Base-by-base conservation (phyloP, 2,888 invertebrate species). In the Sarcophaga carnaria region DNA sequence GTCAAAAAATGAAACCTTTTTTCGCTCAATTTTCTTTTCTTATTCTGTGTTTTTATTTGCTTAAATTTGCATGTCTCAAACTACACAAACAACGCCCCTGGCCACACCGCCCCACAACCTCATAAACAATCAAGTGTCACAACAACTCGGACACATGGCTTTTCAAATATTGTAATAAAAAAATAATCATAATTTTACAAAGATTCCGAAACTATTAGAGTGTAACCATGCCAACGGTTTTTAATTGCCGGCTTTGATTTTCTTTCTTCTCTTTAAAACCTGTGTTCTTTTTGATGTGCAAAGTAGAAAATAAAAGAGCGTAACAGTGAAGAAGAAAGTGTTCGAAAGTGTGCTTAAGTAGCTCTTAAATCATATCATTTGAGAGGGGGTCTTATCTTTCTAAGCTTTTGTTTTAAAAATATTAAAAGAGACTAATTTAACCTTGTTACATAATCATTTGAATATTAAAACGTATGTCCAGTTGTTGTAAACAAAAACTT, bases 121-220 rank as follows among this genome's bases (percentile, higher is more conserved):
- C 37, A 37, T 37, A 37, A 37, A 10, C 37, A 37, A 37, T 37
- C 37, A 37, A 37, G 10, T 37, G 37, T 37, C 37, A 37, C 1
- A 37, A 37, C 37, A 37, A 2, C 37, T 37, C 37, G 37, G 37
- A 37, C 37, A 37, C 37, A 37, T 37, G 37, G 37, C 37, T 37
- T 37, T 37, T 37, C 37, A 37, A 37, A 37, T 37, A 37, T 37
- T 6, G 37, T 37, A 37, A 37, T 37, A 10, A 37, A 37, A 37
- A 37, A 37, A 10, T 37, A 37, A 37, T 37, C 2, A 37, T 10
- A 10, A 10, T 37, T 37, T 37, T 37, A 37, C 37, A 37, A 37
- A 37, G 37, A 74, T 78, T 85, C 54, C 70, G 62, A 83, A 83
- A 82, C 60, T 85, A 81, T 71, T 77, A 67, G 78, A 83, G 87